phyloP scores from a whole-genome alignment of 2,888 invertebrate species.

The Apeira syringaria region DNA sequence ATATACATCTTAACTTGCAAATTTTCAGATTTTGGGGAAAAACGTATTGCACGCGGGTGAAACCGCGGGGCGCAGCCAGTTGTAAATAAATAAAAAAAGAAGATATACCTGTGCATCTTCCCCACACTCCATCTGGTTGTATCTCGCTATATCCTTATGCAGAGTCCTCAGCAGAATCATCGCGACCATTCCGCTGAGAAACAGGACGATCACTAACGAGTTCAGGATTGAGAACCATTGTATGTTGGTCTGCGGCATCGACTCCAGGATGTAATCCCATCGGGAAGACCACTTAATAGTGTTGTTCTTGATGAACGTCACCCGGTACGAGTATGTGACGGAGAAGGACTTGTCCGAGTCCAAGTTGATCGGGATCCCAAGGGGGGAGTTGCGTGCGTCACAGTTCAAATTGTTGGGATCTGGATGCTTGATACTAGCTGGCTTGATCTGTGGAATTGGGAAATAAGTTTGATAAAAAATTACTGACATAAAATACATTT shows the following conservation, averaged over 20 bases:
- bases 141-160: conserved; percentile 99
- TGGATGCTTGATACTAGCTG: conserved; percentile 83
- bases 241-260: conserved; percentile 99
- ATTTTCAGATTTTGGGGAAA: no score
- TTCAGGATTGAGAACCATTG: conserved; percentile 99
- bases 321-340: conserved; percentile 94
- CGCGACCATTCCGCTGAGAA: conserved; percentile 99
- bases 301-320: conserved; percentile 91
- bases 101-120: conserved; percentile 94
- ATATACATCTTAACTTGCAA: no score
- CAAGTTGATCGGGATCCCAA: conserved; percentile 87
- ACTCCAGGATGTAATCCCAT: conserved; percentile 99
- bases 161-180: conserved; percentile 98
- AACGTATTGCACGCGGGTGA: no score
- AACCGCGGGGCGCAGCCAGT: no score
- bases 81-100: background rate
- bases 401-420: conserved; percentile 76
- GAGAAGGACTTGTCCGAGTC: conserved; percentile 77
- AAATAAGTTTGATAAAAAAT: no score
- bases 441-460: conserved; percentile 66
- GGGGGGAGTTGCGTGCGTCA: conserved; percentile 78
- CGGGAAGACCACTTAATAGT: conserved; percentile 98
- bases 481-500: no score
- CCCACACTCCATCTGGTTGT: conserved; percentile 96
- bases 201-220: conserved; percentile 97